Base-by-base conservation (phyloP, 92 coral and sea anemone species). In the Chrysogorgia sp. region DNA sequence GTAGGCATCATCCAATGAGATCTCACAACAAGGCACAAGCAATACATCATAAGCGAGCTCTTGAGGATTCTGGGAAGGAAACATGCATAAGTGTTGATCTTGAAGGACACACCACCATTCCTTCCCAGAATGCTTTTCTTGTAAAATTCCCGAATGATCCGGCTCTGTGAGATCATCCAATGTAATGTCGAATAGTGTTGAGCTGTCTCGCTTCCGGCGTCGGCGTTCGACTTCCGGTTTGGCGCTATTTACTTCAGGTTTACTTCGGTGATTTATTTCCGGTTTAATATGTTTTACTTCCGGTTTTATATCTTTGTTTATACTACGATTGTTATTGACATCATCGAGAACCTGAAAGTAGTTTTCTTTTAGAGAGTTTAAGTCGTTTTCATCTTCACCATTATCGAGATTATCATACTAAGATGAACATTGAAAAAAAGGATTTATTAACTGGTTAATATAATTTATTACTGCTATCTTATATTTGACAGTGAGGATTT, bases 131-230 rank as follows among this genome's bases (percentile, higher is more conserved):
- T 96, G 97, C 64, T 96, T 96, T 49, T 96, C 99, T 43, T 67
- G 75, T 17, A 96, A 86, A 76, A 85, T 41, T n/a, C 99, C 97
- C 0, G 99, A 92, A 65, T 89, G 82, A 63, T 96, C 99, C 21
- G 96, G 92, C 67, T 90, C 93, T 21, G 91, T 88, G 9, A 96
- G 76, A 53, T 96, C 99, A 45, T 89, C 90, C 25, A 96, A 86
- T 9, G 97, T 76, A 63, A 96, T 96, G 63, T 96, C 99, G 58
- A 96, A 96, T 31, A 96, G 76, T 0, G 92, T 93, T 45, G 99
- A 96, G 72, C 99, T 96, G 77, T 96, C 99, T 58, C 99, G 90
- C 64, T 96, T 96, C 8, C 99, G 97, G 56, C 99, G 92, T 34
- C 84, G 82, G 10, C 21, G 59, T 28, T 69, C 56, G 10, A 20